Evolutionary conservation across 1,140 invertebrate species (phyloP).

Genomic region (Eubasilissa regina): DNA sequence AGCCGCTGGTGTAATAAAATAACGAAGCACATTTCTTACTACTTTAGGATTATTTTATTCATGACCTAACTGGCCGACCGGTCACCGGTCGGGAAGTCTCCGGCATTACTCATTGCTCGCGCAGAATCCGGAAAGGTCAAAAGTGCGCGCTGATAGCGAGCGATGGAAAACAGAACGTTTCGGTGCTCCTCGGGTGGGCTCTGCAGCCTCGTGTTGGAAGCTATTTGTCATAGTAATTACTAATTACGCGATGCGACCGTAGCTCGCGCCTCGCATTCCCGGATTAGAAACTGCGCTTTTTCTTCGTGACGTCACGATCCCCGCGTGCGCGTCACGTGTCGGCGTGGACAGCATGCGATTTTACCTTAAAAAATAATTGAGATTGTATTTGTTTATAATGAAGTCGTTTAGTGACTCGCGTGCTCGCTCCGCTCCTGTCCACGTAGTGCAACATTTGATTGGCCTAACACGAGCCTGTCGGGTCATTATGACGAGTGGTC

Average conservation of each 20-base stretch:
- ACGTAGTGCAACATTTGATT: too few species aligned
- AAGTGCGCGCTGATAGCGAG: not conserved
- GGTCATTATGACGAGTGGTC: too few species aligned
- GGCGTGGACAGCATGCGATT: not conserved
- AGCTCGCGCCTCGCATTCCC: slow-evolving; percentile 49
- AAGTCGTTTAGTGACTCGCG: too few species aligned
- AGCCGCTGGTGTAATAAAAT: too few species aligned
- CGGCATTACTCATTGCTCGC: not conserved
- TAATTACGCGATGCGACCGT: not conserved
- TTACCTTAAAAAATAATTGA: slow-evolving; percentile 4
- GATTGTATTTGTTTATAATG: not conserved
- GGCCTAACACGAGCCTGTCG: too few species aligned
- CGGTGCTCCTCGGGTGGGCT: not conserved
- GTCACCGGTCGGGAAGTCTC: not conserved
- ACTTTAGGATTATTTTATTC: too few species aligned
- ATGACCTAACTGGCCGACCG: too few species aligned
- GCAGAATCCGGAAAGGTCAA: not conserved
- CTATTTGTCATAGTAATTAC: slow-evolving; percentile 3
- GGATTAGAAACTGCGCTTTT: slow-evolving; percentile 58
- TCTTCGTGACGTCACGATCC: slow-evolving; percentile 56
- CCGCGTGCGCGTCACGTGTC: not conserved
- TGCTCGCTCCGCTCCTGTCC: too few species aligned
- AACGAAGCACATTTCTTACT: too few species aligned
- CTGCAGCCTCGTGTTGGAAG: not conserved
- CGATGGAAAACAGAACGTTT: not conserved